These are phyloP conservation scores for Netelia virgata DNA, from an alignment of 2,888 invertebrate species.

Conservation along the genomic window DNA sequence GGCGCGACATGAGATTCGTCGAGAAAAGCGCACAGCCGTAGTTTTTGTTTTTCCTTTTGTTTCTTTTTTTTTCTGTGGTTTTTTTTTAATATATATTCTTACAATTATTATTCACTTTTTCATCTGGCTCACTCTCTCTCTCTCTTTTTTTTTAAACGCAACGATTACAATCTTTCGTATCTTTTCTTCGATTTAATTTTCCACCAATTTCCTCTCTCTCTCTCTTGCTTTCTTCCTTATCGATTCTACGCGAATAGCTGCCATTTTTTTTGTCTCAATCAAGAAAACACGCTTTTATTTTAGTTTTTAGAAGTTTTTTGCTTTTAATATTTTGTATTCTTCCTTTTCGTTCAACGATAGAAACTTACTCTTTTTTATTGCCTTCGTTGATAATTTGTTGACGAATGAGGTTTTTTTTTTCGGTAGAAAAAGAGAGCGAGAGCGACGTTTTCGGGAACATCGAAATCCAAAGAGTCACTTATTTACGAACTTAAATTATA, in stretches of 20 bases:
- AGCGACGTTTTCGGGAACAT: background rate
- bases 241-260: background rate
- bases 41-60: conserved; percentile 43
- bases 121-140: conserved; percentile 4
- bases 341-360: background rate
- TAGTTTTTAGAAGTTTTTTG: background rate
- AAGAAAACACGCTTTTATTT: background rate
- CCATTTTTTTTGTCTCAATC: background rate
- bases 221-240: conserved; percentile 9
- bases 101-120: conserved; percentile 37
- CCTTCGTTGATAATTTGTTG: background rate
- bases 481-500: too few relatives aligned
- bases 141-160: too few relatives aligned
- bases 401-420: background rate
- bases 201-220: too few relatives aligned
- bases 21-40: conserved; percentile 70
- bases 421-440: background rate
- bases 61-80: conserved; percentile 12
- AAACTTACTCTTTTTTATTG: background rate
- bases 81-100: conserved; percentile 20
- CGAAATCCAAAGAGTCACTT: too few relatives aligned
- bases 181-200: too few relatives aligned
- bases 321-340: background rate
- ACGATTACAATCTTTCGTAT: too few relatives aligned
- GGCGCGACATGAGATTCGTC: conserved; percentile 68